A percentile compares a stretch with the other conserved stretches of the same genome.
Evolutionary conservation across 2,113 vertebrate species (phyloP).

Genomic region (Porphyrio hochstetteri): DNA sequence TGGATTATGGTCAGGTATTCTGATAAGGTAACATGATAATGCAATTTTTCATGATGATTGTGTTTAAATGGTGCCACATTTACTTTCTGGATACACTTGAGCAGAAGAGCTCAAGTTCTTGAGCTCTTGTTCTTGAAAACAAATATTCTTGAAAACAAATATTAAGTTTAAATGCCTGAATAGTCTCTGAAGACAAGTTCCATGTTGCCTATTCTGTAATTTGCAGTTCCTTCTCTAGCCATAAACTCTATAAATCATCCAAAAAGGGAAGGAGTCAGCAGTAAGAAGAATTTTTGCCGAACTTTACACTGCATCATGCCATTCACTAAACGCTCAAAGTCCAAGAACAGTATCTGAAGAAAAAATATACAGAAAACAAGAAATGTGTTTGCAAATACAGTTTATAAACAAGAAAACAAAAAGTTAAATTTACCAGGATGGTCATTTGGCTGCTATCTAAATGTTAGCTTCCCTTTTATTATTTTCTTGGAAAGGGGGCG

Average conservation of each 20-base stretch:
- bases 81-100: neutral
- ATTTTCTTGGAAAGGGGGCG: neutral
- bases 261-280: neutral
- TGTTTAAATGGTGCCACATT: neutral
- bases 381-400: neutral
- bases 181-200: slow-evolving; percentile 18
- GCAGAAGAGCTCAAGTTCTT: too few species aligned
- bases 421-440: neutral
- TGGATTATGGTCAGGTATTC: neutral
- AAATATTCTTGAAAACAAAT: slow-evolving; percentile 29
- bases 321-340: neutral
- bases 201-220: slow-evolving; percentile 24
- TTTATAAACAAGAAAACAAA: neutral
- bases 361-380: neutral
- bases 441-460: neutral
- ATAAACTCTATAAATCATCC: neutral
- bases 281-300: neutral
- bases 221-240: neutral
- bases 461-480: neutral
- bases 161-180: neutral
- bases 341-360: neutral
- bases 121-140: too few species aligned
- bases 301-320: neutral
- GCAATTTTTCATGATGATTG: neutral
- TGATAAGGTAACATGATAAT: neutral